Percentiles rank a stretch among this genome's conserved stretches.
Conservation (phyloP, 2,888 invertebrate species). For the Trisateles emortualis region DNA sequence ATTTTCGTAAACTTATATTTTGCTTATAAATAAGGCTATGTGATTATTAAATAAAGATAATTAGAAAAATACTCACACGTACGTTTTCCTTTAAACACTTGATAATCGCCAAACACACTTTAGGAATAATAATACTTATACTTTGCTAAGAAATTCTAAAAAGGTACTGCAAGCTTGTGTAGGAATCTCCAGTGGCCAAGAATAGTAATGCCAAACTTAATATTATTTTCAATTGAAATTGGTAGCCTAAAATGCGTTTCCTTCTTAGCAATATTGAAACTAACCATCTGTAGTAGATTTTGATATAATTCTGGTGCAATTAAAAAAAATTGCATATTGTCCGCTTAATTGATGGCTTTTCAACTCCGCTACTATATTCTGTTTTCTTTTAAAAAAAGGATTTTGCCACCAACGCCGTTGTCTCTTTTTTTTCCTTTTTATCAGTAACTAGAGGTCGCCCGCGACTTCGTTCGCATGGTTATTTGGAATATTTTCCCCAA, state of each 20-base stretch:
- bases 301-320: constrained; percentile 15
- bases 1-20: constrained; percentile 17
- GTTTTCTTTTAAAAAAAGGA: constrained; percentile 14
- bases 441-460: no score
- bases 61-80: constrained; percentile 18
- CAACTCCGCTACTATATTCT: constrained; percentile 14
- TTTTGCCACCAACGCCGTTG: constrained; percentile 15
- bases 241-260: constrained; percentile 16
- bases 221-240: constrained; percentile 18
- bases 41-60: constrained; percentile 19
- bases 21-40: constrained; percentile 19
- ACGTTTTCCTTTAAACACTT: constrained; percentile 17
- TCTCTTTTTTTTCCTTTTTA: constrained; percentile 14
- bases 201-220: constrained; percentile 15
- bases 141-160: constrained; percentile 21
- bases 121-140: constrained; percentile 18
- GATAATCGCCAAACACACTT: constrained; percentile 16
- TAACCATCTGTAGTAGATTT: constrained; percentile 15
- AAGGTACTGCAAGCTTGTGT: constrained; percentile 3
- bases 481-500: no score
- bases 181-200: constrained; percentile 5
- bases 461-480: no score
- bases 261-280: constrained; percentile 13
- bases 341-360: constrained; percentile 16
- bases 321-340: constrained; percentile 15